Percentiles rank a stretch among this genome's conserved stretches.
These are phyloP conservation scores for Oreochromis aureus DNA, from an alignment of 2,113 vertebrate species.

Conservation along the genomic window DNA sequence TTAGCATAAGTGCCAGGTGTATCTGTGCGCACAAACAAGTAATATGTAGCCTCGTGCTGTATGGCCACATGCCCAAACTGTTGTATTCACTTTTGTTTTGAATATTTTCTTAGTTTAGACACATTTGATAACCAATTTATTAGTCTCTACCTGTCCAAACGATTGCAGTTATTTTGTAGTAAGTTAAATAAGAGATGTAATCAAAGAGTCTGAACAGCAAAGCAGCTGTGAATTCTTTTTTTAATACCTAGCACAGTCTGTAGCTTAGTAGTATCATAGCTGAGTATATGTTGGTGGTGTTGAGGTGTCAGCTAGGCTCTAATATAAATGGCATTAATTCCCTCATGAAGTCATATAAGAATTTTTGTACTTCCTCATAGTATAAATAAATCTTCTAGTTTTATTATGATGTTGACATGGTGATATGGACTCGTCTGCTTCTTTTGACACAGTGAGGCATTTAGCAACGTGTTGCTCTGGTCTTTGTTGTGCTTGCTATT, in stretches of 20 bases:
- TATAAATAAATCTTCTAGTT: neutral
- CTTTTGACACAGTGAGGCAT: neutral
- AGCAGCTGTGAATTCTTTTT: neutral
- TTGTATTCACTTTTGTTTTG: neutral
- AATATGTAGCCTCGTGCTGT: neutral
- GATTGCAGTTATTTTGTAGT: neutral
- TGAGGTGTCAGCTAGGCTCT: neutral
- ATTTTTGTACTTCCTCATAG: neutral
- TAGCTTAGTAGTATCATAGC: neutral
- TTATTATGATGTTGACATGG: neutral
- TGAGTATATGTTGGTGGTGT: neutral
- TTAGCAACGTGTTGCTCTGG: neutral
- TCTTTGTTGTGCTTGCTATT: neutral
- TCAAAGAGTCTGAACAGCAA: neutral
- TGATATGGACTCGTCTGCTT: neutral
- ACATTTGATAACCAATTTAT: neutral
- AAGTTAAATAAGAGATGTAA: neutral
- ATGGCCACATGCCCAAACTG: neutral
- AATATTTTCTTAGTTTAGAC: neutral
- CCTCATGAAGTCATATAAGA: neutral
- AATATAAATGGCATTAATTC: neutral
- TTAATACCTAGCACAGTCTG: neutral
- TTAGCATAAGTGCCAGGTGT: neutral
- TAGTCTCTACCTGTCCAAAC: neutral
- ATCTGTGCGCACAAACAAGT: neutral